Base-by-base conservation (phyloP, 2,113 vertebrate species). In the Oophaga pumilio region DNA sequence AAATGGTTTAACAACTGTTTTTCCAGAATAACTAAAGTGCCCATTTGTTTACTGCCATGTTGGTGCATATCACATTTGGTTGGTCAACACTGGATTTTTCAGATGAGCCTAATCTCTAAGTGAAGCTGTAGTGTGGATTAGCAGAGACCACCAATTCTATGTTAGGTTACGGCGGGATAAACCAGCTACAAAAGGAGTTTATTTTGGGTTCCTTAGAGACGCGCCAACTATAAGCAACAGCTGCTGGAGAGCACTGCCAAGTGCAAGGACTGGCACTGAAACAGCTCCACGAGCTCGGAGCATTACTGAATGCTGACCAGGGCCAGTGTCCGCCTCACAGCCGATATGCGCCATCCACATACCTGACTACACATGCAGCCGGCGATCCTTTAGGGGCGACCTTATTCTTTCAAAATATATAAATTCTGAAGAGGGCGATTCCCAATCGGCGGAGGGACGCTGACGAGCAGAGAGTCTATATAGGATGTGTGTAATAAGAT, bases 161-260 rank as follows among this genome's bases (percentile, higher is more conserved):
- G 57, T 76, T 85, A 85, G 68, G 82, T 84, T 73, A 68, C 24
- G 12, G 68, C 68, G 53, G 43, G 83, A 85, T 85, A 76, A 85
- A 56, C 28, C 56, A 59, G 57, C 68, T 85, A 74, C 83, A 85
- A 85, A 85, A 76, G 68, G 52, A 43, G 57, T 74, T 74, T 85
- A 76, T 85, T 85, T 85, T 76, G 53, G 53, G 69, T 28, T 85
- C 17, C 69, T 74, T 20, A 76, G 68, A 59, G 64, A 73, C 66
- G 71, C 57, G 83, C 56, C 83, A 76, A 60, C 53, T 57, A 24
- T 59, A 85, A 85, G 69, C 83, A 74, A 33, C 83, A 85, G 83
- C 83, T 85, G 83, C 28, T 85, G 18, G 53, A 85, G 53, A 33
- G 52, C 28, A 5, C 20, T 76, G 83, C 83, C 69, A 85, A 76